Base-by-base conservation (phyloP, 1,140 invertebrate species). In the Scaptomyza graminum region DNA sequence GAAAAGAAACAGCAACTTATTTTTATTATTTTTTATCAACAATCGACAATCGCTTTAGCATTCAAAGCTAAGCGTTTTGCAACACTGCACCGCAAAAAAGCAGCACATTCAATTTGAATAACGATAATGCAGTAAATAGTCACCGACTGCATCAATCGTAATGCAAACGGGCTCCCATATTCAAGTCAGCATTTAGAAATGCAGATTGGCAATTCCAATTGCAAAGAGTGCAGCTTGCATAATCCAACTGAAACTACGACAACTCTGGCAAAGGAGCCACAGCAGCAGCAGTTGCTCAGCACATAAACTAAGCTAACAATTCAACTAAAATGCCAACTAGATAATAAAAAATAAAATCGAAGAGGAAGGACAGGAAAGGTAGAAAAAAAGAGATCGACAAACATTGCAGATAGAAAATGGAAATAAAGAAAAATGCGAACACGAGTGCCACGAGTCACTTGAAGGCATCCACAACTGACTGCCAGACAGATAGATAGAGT, bases 271-370 rank as follows among this genome's bases (percentile, higher is more conserved):
- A 39, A 62, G 50, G 39, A 37, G 51, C 59, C 31, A 31, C 11
- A 49, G n/a, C 31, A 12, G 34, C 22, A 8, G 59, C 59, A 15
- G 37, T 11, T n/a, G n/a, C n/a, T n/a, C n/a, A n/a, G 69, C 55
- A 66, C 78, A 78, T 85, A 85, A 87, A 87, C 74, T 69, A 71
- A 87, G 74, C 70, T 78, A 82, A 80, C 78, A 87, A 87, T 87
- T 87, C 78, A 87, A 87, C 83, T 87, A 79, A 87, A 87, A 87
- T 87, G 82, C 82, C 82, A 87, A 77, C 83, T 77, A 88, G 82
- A 87, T 88, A 87, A 88, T 88, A 82, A 84, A 84, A 76, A 57
- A 67, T 74, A 70, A 85, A 85, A 85, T 81, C 77, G 74, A 83
- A 66, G 76, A 57, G 72, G 79, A 72, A 76, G 63, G 56, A 66